Evolutionary conservation across 1,140 invertebrate genomes (phyloP).

Genomic region (Drosophila bifasciata): DNA sequence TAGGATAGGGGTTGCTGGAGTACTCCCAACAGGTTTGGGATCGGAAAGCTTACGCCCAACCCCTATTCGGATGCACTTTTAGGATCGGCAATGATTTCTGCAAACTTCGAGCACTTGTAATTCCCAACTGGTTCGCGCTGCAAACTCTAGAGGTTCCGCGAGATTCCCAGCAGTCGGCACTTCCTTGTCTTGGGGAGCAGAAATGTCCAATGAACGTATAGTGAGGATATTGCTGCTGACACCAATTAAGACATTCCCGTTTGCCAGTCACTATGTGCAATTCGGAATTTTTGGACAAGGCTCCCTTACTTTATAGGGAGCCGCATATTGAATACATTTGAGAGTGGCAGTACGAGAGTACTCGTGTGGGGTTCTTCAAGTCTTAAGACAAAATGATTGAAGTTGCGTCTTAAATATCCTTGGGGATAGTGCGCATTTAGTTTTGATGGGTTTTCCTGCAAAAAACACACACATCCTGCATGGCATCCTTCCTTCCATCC

Average conservation of each 20-base stretch:
- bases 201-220: slow-evolving; percentile 79
- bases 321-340: slow-evolving; percentile 54
- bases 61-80: not conserved
- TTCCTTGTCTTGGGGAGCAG: slow-evolving; percentile 80
- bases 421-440: no score
- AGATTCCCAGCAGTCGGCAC: slow-evolving; percentile 26
- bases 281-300: slow-evolving; percentile 75
- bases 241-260: slow-evolving; percentile 77
- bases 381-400: no score
- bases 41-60: slow-evolving; percentile 1
- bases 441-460: no score
- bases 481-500: not conserved
- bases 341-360: not conserved
- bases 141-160: not conserved
- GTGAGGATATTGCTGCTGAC: slow-evolving; percentile 78
- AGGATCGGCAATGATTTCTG: slow-evolving; percentile 13
- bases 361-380: no score
- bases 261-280: slow-evolving; percentile 25
- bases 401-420: no score
- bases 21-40: not conserved
- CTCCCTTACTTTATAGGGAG: slow-evolving; percentile 74
- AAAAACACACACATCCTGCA: no score
- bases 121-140: slow-evolving; percentile 57
- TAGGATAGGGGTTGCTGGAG: slow-evolving; percentile 15
- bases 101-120: slow-evolving; percentile 16